These are phyloP conservation scores for Ariolimax columbianus DNA, from an alignment of 2,888 invertebrate species.

Conservation along the genomic window DNA sequence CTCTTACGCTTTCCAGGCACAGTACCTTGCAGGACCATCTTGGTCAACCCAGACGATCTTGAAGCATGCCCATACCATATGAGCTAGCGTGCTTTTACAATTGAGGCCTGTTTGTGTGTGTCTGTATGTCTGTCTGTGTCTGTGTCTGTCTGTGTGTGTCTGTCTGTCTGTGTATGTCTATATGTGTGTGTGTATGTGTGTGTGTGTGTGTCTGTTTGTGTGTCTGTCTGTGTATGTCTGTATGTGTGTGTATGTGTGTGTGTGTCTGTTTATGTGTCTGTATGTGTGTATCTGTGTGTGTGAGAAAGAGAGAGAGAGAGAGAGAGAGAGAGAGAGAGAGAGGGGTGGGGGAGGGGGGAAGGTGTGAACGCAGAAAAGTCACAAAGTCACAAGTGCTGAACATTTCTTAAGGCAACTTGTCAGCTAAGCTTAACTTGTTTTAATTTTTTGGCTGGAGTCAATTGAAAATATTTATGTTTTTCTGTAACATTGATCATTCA, in stretches of 20 bases:
- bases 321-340: not conserved
- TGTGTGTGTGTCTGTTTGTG: not conserved
- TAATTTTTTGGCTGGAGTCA: too few relatives aligned
- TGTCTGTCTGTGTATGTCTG: not conserved
- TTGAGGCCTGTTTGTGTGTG: not conserved
- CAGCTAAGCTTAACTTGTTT: too few relatives aligned
- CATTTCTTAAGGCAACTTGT: too few relatives aligned
- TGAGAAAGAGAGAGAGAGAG: not conserved
- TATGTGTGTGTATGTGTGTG: not conserved
- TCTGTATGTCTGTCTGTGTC: not conserved
- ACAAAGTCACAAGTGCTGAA: too few relatives aligned
- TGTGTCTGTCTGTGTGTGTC: not conserved
- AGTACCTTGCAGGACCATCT: too few relatives aligned
- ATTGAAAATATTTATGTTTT: too few relatives aligned
- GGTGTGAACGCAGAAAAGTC: too few relatives aligned
- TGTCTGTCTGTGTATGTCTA: not conserved
- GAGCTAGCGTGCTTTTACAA: too few relatives aligned
- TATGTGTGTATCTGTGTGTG: not conserved
- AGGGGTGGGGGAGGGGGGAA: not conserved
- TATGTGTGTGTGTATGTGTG: not conserved
- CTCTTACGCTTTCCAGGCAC: too few relatives aligned
- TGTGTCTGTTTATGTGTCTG: not conserved
- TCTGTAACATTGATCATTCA: too few relatives aligned
- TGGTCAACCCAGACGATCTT: too few relatives aligned
- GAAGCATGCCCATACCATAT: too few relatives aligned